phyloP scores from a whole-genome alignment of 2,113 vertebrate species.

The Coryphaenoides rupestris region DNA sequence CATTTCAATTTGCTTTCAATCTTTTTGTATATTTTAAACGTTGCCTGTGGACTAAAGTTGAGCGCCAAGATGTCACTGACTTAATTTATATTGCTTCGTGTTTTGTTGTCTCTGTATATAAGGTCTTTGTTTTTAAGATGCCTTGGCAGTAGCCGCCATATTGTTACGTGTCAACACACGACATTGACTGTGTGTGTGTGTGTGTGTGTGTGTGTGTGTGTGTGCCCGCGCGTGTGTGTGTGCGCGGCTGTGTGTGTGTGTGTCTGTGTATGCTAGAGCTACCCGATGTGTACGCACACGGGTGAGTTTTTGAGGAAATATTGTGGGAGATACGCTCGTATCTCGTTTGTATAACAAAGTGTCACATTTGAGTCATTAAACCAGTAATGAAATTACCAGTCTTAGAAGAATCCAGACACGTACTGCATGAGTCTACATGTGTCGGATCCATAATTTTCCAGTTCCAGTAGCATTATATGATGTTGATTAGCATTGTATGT shows the following conservation, averaged over 20 bases:
- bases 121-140: conserved; percentile 36
- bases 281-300: neutral
- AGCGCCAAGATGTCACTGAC: conserved; percentile 4
- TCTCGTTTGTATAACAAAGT: conserved; percentile 34
- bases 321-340: conserved; percentile 4
- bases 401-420: conserved; percentile 16
- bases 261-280: neutral
- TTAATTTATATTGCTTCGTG: neutral
- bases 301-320: conserved; percentile 10
- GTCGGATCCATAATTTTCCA: conserved; percentile 25
- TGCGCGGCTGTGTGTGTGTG: neutral
- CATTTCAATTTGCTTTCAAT: conserved; percentile 22
- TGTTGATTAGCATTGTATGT: conserved; percentile 20
- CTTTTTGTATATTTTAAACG: conserved; percentile 47
- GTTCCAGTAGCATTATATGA: conserved; percentile 21
- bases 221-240: neutral
- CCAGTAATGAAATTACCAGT: conserved; percentile 18
- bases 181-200: neutral
- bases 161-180: neutral
- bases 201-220: neutral
- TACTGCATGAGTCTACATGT: conserved; percentile 36
- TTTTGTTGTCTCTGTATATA: conserved; percentile 63
- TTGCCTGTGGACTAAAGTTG: conserved; percentile 42
- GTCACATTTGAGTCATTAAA: conserved; percentile 47
- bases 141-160: conserved; percentile 45